Base-by-base conservation (phyloP, 1,140 invertebrate species). In the Aphaenogaster rudis region DNA sequence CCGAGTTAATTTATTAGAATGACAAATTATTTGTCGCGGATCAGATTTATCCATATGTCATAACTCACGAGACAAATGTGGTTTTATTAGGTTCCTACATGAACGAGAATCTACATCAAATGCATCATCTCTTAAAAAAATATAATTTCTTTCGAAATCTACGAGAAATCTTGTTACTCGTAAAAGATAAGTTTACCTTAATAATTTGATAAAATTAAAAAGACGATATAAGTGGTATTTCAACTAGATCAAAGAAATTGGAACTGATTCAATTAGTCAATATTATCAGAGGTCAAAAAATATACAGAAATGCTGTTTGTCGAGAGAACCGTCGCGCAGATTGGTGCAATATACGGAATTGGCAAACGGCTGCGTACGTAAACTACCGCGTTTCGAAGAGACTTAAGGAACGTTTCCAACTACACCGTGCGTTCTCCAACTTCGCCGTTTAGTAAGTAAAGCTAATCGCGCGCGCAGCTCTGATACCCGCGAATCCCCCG, bases 381-480 rank as follows among this genome's bases (percentile, higher is more conserved):
- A 81, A 42, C 15, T 42, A 33, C n/a, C 7, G 15, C 3, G 9
- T 66, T 28, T n/a, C 21, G 11, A n/a, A 78, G 76, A 0, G 15
- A 48, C 9, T 63, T 45, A 15, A n/a, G 39, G 3, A 45, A 77
- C 21, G 54, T 63, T 59, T 74, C 17, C 8, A 74, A 15, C 13
- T 71, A 36, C 15, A 39, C 2, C 50, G 36, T 1, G 50, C 28
- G 33, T 39, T 52, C 63, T 54, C 45, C 33, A 69, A 80, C 63
- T 69, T 80, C 2, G 63, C 36, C n/a, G 13, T 6, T 42, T 28
- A 48, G 7, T 67, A 74, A 82, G 67, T 72, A 57, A 42, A 61
- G 28, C 52, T 72, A 74, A 82, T 82, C 80, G 67, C 33, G 39
- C 39, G 66, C 76, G 2, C 59, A 28, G 7, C 21, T 50, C 59